Percentiles rank a stretch among this genome's conserved stretches.
Conservation (phyloP, 30 jellyfish, hydroid and myxozoan species). For the Cassiopea xamachana region DNA sequence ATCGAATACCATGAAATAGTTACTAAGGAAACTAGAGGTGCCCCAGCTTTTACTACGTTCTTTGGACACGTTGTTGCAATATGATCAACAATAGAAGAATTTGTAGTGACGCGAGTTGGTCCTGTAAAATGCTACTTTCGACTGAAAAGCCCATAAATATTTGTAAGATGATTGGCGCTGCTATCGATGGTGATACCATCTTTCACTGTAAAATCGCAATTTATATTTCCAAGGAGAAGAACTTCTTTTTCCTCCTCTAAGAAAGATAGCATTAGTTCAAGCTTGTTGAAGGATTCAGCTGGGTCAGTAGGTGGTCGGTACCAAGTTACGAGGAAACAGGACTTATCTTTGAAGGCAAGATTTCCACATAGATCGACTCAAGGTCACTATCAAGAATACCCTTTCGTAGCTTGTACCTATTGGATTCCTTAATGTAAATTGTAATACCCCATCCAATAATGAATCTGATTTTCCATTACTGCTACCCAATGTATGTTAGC, state of each 20-base stretch:
- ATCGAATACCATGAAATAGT: not conserved
- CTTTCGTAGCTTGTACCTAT: not conserved
- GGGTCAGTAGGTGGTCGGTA: slow-evolving; percentile 1
- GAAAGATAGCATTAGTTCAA: not conserved
- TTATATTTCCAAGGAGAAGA: slow-evolving; percentile 5
- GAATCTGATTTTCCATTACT: too few relatives aligned
- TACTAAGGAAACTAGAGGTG: not conserved
- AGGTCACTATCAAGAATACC: not conserved
- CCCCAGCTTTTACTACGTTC: slow-evolving; percentile 6
- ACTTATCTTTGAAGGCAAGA: not conserved
- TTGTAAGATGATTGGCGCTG: not conserved
- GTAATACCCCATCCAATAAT: not conserved
- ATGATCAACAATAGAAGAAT: slow-evolving; percentile 4
- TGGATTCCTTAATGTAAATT: not conserved
- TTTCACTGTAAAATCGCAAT: slow-evolving; percentile 5
- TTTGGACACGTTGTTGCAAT: not conserved
- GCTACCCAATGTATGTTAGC: too few relatives aligned
- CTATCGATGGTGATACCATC: slow-evolving; percentile 1
- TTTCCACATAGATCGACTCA: not conserved
- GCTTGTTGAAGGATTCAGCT: not conserved
- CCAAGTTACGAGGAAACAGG: not conserved
- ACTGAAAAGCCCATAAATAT: slow-evolving; percentile 10
- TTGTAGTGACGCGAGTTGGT: not conserved
- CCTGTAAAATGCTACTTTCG: not conserved
- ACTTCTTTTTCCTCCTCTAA: not conserved